Evolutionary conservation across 2,888 invertebrate genomes (phyloP), one percentile per base, ranked within the genome.

Genomic region (Diarsia rubi): DNA sequence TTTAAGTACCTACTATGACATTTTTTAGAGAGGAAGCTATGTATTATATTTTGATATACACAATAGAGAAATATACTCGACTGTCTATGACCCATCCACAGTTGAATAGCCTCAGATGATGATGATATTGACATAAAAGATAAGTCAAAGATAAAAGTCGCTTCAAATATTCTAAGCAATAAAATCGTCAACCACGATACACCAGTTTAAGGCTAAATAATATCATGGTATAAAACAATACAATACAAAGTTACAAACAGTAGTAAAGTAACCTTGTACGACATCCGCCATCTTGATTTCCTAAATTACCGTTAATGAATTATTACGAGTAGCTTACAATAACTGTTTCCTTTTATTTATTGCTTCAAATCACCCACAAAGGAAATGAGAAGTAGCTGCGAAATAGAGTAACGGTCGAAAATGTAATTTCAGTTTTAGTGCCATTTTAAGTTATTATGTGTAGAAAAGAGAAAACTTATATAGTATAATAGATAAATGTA

Each of bases 241-340:
- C 71, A 70, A 69, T 16, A 70, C 42, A 42, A 16, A n/a, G n/a
- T n/a, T 49, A 27, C 49, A 72, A 45, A 0, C 49, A 37, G 44
- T 24, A n/a, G 27, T 45, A 14, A 69, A n/a, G 27, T 45, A 14
- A 69, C 69, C 84, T 83, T 69, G 54, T n/a, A 27, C 44, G 24
- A 71, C 47, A 31, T 66, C 66, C 71, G 71, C 82, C 84, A 80
- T 82, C 21, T 80, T 82, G 66, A 44, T 75, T 59, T 64, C 47
- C 66, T 75, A 72, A 80, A 84, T 63, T n/a, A 75, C 47, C 1
- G 27, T 44, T 75, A 62, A 3, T 69, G 6, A 68, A 69, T 62
- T 52, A 45, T 45, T 47, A 62, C 37, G 21, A 63, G 62, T 19
- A 37, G 37, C 31, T 37, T 45, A 64, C 19, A 47, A 16, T 64